A percentile compares a stretch with the other conserved stretches of the same genome.
These are phyloP conservation scores for Natator depressus DNA, from an alignment of 2,113 vertebrate species.

Conservation along the genomic window DNA sequence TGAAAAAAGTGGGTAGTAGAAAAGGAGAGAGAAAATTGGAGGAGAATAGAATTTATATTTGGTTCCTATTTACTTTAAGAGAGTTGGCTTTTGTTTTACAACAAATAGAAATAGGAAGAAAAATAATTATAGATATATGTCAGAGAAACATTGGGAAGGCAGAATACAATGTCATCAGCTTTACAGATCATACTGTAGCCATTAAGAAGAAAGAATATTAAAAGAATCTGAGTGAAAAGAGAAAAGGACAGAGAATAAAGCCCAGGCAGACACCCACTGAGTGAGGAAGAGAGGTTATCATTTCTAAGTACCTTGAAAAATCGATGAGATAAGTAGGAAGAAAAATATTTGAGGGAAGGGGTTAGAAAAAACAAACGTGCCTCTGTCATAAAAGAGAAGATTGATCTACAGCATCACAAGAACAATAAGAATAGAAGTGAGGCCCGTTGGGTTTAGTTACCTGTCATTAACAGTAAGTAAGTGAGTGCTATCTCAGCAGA, in stretches of 20 bases:
- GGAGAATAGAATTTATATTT: background rate
- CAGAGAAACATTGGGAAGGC: background rate
- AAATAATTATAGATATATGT: background rate
- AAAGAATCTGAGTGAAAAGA: background rate
- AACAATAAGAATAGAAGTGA: background rate
- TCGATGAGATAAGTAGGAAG: background rate
- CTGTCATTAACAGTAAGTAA: background rate
- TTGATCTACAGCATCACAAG: background rate
- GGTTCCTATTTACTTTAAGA: background rate
- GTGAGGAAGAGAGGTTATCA: background rate
- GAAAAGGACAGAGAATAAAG: background rate
- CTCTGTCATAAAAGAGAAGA: background rate
- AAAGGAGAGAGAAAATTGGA: background rate
- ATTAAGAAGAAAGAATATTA: background rate
- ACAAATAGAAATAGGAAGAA: background rate
- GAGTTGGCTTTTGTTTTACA: background rate
- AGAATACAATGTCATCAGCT: background rate
- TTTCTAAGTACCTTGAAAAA: background rate
- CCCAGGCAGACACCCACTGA: background rate
- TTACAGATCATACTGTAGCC: background rate
- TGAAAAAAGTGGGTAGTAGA: background rate
- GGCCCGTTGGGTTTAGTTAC: background rate
- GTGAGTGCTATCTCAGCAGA: conserved; percentile 15
- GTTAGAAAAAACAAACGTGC: background rate
- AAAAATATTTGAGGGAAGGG: background rate